Conservation (phyloP, 2,797 vertebrate genomes). For the Peromyscus melanophrys region DNA sequence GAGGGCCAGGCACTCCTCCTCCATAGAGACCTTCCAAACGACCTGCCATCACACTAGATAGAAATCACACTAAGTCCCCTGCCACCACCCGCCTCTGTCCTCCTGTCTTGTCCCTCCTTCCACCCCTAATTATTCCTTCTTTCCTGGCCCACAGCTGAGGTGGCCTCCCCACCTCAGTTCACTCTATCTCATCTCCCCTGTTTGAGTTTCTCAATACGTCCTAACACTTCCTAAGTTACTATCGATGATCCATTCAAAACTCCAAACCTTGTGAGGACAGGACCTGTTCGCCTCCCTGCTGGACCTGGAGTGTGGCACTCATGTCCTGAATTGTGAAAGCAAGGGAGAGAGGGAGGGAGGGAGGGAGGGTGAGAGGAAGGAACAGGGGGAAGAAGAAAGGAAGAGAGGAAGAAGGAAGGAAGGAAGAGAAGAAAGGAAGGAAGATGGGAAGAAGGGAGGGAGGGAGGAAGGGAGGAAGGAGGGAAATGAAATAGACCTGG, state of each 20-base stretch:
- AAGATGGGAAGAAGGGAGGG: rapidly evolving
- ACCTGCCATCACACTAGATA: not conserved
- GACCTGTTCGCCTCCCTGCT: not conserved
- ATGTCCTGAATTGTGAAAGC: not conserved
- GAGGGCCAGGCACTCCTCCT: not conserved
- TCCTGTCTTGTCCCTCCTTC: not conserved
- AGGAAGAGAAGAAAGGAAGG: rapidly evolving
- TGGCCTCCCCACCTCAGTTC: not conserved
- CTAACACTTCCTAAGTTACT: not conserved
- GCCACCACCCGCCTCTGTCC: not conserved
- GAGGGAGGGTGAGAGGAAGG: too few relatives aligned
- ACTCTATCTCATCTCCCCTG: not conserved
- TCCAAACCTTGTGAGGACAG: not conserved
- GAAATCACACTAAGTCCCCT: not conserved
- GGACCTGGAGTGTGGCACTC: rapidly evolving
- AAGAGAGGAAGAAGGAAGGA: rapidly evolving
- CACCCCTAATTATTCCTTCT: not conserved
- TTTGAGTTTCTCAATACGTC: not conserved
- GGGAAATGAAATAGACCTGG: not conserved
- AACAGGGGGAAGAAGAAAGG: rapidly evolving
- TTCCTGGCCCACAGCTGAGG: not conserved
- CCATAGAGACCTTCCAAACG: not conserved
- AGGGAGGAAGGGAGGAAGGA: too few relatives aligned
- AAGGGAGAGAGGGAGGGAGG: not conserved
- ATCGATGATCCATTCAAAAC: not conserved